Conservation (phyloP, 2,113 vertebrate species). For the Romanogobio albipinnatus region DNA sequence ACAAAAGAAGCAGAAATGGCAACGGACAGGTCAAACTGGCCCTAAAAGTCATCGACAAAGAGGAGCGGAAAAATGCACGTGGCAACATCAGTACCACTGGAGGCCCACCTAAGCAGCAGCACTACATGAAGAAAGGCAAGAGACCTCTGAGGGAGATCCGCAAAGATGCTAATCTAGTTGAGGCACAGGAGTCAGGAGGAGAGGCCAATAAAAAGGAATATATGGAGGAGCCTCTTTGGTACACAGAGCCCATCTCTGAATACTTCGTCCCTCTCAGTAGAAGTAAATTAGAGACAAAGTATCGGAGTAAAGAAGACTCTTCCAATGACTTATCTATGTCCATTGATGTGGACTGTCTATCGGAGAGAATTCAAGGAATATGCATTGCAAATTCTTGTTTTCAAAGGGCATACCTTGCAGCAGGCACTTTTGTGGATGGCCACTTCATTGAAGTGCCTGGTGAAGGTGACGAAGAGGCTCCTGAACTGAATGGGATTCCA, state of each 20-base stretch:
- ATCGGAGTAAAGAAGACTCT: constrained; percentile 83
- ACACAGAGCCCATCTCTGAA: constrained; percentile 95
- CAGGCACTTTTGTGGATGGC: constrained; percentile 96
- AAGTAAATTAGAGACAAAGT: constrained; percentile 97
- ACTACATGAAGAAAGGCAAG: constrained; percentile 87
- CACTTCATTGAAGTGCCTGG: constrained; percentile 97
- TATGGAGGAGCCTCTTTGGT: constrained; percentile 98
- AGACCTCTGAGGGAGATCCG: constrained; percentile 84
- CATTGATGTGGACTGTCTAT: constrained; percentile 80
- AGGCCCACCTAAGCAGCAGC: constrained; percentile 78
- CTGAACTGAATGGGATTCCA: constrained; percentile 89
- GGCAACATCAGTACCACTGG: constrained; percentile 75
- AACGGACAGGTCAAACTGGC: constrained; percentile 83
- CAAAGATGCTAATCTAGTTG: constrained; percentile 80
- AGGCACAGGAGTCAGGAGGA: constrained; percentile 77
- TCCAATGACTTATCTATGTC: constrained; percentile 71
- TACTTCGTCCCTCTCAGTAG: constrained; percentile 93
- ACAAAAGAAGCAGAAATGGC: constrained; percentile 82
- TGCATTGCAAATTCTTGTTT: constrained; percentile 85
- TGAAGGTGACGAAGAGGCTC: constrained; percentile 86
- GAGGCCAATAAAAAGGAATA: constrained; percentile 86
- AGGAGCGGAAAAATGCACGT: constrained; percentile 76
- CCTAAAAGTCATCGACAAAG: constrained; percentile 81
- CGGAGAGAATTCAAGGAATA: constrained; percentile 89
- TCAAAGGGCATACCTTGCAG: constrained; percentile 92